Conservation (phyloP, 2,888 invertebrate genomes). For the Rhodophaea formosa region DNA sequence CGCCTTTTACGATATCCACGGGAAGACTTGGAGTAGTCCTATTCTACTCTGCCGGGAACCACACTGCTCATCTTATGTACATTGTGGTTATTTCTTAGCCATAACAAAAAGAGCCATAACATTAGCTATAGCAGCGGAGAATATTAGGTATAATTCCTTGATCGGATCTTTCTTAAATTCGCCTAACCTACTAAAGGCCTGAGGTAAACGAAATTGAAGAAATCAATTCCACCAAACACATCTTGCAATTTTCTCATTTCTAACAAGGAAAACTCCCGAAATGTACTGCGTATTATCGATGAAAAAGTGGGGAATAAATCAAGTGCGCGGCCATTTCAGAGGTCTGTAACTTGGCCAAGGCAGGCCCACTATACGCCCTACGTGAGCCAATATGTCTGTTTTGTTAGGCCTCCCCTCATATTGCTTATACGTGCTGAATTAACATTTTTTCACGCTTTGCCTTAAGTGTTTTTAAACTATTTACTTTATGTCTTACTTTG, state of each 20-base stretch:
- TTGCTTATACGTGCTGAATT: slow-evolving; percentile 30
- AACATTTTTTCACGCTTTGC: slow-evolving; percentile 19
- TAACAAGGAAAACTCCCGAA: slow-evolving; percentile 3
- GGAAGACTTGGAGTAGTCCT: no score
- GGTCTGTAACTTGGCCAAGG: slow-evolving; percentile 21
- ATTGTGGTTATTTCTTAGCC: no score
- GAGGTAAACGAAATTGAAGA: background rate
- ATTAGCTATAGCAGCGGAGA: no score
- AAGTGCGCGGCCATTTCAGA: slow-evolving; percentile 22
- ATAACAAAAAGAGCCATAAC: no score
- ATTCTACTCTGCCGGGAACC: no score
- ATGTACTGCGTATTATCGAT: slow-evolving; percentile 13
- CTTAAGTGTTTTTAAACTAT: slow-evolving; percentile 6
- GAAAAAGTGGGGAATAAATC: slow-evolving; percentile 18
- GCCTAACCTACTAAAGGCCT: no score
- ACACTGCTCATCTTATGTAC: no score
- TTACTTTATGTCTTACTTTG: background rate
- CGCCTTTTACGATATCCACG: no score
- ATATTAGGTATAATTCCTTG: no score
- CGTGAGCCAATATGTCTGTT: slow-evolving; percentile 30
- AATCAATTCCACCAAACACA: background rate
- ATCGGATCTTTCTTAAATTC: no score
- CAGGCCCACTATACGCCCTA: slow-evolving; percentile 20
- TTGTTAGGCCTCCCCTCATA: slow-evolving; percentile 28
- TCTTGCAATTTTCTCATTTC: slow-evolving; percentile 10